phyloP scores from a whole-genome alignment of 2,888 invertebrate species.

The Unio delphinus region DNA sequence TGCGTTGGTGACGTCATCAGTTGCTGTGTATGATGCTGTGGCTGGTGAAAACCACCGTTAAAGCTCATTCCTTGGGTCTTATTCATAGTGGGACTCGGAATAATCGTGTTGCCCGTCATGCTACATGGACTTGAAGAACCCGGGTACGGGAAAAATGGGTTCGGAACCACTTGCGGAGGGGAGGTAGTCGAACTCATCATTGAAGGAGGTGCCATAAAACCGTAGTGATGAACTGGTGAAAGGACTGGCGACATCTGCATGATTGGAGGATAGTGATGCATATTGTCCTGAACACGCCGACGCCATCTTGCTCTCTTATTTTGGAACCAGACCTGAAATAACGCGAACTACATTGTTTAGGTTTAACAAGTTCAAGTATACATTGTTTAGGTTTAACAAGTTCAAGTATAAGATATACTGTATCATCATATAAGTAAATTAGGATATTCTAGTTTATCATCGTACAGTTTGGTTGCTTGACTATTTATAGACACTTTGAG shows the following conservation, averaged over 20 bases:
- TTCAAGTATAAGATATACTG: no score
- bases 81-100: neutral
- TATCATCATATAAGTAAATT: no score
- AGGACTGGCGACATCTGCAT: slow-evolving; percentile 38
- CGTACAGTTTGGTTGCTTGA: no score
- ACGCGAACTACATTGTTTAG: neutral
- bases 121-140: slow-evolving; percentile 6
- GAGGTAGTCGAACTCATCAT: slow-evolving; percentile 16
- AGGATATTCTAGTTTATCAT: no score
- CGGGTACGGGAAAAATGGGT: slow-evolving; percentile 4
- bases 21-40: slow-evolving; percentile 7
- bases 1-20: slow-evolving; percentile 33
- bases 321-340: slow-evolving; percentile 52
- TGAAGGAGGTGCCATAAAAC: slow-evolving; percentile 33
- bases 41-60: neutral
- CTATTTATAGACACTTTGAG: no score
- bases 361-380: no score
- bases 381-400: neutral
- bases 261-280: slow-evolving; percentile 24
- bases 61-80: neutral
- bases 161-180: slow-evolving; percentile 2
- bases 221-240: slow-evolving; percentile 39
- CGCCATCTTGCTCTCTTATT: slow-evolving; percentile 58
- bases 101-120: slow-evolving; percentile 4
- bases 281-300: slow-evolving; percentile 42